Evolutionary conservation across 2,797 vertebrate genomes (phyloP).

Genomic region (Pangasius larnaudii): DNA sequence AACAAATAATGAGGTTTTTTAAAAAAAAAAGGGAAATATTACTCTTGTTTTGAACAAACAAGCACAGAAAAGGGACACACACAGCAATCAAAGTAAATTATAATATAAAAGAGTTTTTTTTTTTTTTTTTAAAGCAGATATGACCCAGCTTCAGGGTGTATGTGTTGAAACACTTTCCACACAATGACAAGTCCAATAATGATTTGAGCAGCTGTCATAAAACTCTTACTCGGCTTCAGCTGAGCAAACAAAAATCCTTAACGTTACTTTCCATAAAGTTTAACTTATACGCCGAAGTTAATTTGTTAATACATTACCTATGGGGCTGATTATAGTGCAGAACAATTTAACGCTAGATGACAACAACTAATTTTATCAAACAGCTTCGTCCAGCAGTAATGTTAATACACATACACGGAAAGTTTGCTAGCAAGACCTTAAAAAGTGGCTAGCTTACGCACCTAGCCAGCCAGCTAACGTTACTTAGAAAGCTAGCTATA

Average conservation of each 20-base stretch:
- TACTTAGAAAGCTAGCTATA: neutral
- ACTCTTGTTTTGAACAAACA: neutral
- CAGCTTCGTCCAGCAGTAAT: neutral
- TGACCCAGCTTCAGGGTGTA: neutral
- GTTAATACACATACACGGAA: neutral
- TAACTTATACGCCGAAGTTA: neutral
- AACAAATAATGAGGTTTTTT: constrained; percentile 13
- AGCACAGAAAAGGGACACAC: neutral
- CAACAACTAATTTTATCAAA: neutral
- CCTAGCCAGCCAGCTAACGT: neutral
- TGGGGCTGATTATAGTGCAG: neutral
- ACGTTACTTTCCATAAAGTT: neutral
- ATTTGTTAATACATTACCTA: neutral
- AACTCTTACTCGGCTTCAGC: neutral
- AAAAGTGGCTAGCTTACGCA: neutral
- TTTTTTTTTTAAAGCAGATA: neutral
- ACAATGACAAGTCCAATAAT: neutral
- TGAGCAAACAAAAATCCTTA: neutral
- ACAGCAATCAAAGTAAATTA: neutral
- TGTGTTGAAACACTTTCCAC: neutral
- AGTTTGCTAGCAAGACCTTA: constrained; percentile 18
- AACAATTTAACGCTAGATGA: neutral
- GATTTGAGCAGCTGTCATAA: neutral
- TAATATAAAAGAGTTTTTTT: neutral
- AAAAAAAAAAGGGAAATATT: neutral